Conservation (phyloP, 2,797 vertebrate species). For the Pagetopsis macropterus region DNA sequence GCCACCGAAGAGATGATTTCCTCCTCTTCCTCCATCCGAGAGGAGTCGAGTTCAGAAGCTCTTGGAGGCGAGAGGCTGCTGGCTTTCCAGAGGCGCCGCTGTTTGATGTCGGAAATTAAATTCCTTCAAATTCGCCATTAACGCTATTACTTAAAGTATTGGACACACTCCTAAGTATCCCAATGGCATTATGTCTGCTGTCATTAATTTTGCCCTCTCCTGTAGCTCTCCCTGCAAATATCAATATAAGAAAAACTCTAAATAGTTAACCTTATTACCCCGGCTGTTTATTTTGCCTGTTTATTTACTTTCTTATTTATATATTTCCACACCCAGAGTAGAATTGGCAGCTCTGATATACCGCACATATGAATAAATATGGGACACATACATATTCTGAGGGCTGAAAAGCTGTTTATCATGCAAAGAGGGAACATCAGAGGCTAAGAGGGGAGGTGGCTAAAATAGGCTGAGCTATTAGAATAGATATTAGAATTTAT, state of each 20-base stretch:
- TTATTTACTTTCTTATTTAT: slow-evolving; percentile 79
- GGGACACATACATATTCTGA: slow-evolving; percentile 79
- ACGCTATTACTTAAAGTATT: slow-evolving; percentile 87
- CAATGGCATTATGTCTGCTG: slow-evolving; percentile 83
- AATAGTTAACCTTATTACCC: slow-evolving; percentile 83
- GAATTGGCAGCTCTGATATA: slow-evolving; percentile 71
- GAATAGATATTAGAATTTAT: slow-evolving; percentile 75
- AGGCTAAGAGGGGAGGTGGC: slow-evolving; percentile 76
- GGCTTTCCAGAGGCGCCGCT: slow-evolving; percentile 72
- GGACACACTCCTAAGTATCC: slow-evolving; percentile 85
- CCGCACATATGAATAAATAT: slow-evolving; percentile 79
- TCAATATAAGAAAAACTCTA: slow-evolving; percentile 74
- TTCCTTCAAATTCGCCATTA: slow-evolving; percentile 87
- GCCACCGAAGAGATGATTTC: slow-evolving; percentile 77
- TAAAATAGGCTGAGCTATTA: slow-evolving; percentile 76
- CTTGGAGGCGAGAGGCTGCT: slow-evolving; percentile 72
- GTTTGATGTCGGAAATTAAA: slow-evolving; percentile 88
- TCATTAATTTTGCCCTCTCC: slow-evolving; percentile 83
- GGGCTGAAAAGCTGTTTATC: slow-evolving; percentile 83
- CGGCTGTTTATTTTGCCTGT: slow-evolving; percentile 78
- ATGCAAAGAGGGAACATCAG: slow-evolving; percentile 81
- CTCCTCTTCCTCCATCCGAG: slow-evolving; percentile 76
- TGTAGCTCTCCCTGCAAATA: slow-evolving; percentile 73
- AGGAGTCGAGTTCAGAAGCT: slow-evolving; percentile 79
- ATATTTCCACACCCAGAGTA: slow-evolving; percentile 67